These are phyloP conservation scores for Papilio elwesi DNA, from an alignment of 2,888 invertebrate genomes.

Conservation along the genomic window DNA sequence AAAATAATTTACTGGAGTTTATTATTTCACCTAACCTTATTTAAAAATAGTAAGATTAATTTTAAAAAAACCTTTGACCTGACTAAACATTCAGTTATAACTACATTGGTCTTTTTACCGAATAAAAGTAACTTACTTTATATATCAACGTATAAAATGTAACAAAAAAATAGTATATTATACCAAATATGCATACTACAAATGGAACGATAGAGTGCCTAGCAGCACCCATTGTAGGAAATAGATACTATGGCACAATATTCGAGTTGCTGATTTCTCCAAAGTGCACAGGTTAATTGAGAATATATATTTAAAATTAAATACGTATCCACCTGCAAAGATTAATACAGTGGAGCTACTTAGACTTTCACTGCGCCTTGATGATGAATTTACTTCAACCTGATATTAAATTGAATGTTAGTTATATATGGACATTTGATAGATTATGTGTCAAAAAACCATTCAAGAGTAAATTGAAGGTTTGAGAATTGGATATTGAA, in stretches of 20 bases:
- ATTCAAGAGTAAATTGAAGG: neutral
- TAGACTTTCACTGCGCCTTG: slow-evolving; percentile 28
- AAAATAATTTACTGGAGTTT: no score
- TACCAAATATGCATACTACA: no score
- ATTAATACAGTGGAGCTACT: slow-evolving; percentile 26
- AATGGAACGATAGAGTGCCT: no score
- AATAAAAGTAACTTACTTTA: no score
- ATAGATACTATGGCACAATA: neutral
- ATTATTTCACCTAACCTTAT: no score
- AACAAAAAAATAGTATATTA: no score
- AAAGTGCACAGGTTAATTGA: slow-evolving; percentile 34
- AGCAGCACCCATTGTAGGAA: neutral
- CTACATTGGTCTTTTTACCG: no score
- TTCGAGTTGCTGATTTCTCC: slow-evolving; percentile 19
- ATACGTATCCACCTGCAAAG: slow-evolving; percentile 15
- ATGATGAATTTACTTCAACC: neutral
- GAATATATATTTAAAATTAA: slow-evolving; percentile 25
- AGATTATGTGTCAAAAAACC: neutral
- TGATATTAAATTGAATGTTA: slow-evolving; percentile 12
- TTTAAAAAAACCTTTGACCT: no score
- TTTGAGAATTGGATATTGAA: no score
- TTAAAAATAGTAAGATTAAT: no score
- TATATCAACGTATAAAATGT: no score
- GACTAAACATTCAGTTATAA: no score
- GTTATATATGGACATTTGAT: neutral